Evolutionary conservation across 1,140 invertebrate genomes (phyloP), one percentile per base, ranked within the genome.

Genomic region (Drosophila melanica): DNA sequence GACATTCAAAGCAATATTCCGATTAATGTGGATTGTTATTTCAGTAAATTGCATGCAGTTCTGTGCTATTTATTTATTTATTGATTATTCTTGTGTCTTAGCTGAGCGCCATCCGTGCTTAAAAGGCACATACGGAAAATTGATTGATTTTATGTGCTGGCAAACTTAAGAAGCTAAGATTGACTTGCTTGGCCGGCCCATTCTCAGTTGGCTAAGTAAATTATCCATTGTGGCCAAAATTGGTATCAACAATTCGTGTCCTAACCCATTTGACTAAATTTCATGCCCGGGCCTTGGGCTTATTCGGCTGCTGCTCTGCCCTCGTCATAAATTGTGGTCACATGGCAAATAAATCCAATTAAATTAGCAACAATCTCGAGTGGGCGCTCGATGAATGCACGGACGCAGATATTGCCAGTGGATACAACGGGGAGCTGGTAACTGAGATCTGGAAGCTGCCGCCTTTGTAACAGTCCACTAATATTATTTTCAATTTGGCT

Each of bases 401-500:
- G 44, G 33, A 23, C 23, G 41, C 9, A 53, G 48, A 42, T 16
- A 27, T 60, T 48, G 42, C 4, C 45, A 18, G 6, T 42, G 12
- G 27, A 3, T 9, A 9, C 10, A 23, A 6, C 27, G 5, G 20
- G 11, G 33, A 57, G 20, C 39, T 42, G 41, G 7, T n/a, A 35
- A 11, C n/a, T 12, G 33, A 12, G 45, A 23, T 20, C 16, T 30
- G 51, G 42, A 6, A 30, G 11, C 37, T 37, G 27, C 5, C 9
- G 42, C 20, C 16, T 27, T n/a, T 23, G 47, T 37, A 45, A 44
- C 59, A 57, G 23, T 58, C 51, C 47, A 37, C 55, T 47, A 67
- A 73, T 68, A 73, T 73, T 47, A 73, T 60, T 73, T 67, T 73
- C 70, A 73, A 73, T 73, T 73, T 68, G 54, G 64, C 16, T 67